Evolutionary conservation across 2,113 vertebrate genomes (phyloP), one percentile per base, ranked within the genome.

Genomic region (Polypterus bichir): DNA sequence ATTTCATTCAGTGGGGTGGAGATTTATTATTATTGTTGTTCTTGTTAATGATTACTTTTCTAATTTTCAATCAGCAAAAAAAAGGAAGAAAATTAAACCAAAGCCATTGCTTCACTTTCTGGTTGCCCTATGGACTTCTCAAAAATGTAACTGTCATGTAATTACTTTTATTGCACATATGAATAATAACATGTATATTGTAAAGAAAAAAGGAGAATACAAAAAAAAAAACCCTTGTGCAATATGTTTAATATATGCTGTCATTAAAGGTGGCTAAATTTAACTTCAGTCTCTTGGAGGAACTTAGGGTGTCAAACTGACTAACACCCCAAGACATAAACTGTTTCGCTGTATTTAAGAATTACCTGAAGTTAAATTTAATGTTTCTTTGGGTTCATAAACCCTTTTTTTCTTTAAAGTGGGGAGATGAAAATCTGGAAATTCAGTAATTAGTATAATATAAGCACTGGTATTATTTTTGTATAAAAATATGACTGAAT

Each of bases 401-500:
- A 57, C 9, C 6, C 6, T 10, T 57, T 4, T 11, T 57, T 57
- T 45, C 3, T 57, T 5, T 6, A 44, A 51, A 51, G 49, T 49
- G 47, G 27, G 47, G n/a, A 64, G 64, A 62, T 64, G 59, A 78
- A 77, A 74, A 76, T 69, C 72, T 71, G 74, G 70, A 77, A 70
- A 79, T 81, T 76, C 73, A 81, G 79, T 81, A 76, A 77, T 77
- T 78, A 76, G 66, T 83, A 76, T 78, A 71, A 81, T 76, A 76
- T 83, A 78, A 77, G 78, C 79, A 76, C 82, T 82, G 80, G 77
- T 86, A 80, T 85, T 87, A 81, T 86, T 87, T 87, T 88, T 88
- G 81, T 83, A 84, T 74, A 83, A 83, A 79, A 57, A 44, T 79
- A 82, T 84, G 77, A 80, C 85, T 51, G 49, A 51, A 81, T 78